A percentile compares a stretch with the other conserved stretches of the same genome.
phyloP scores from a whole-genome alignment of 1,140 invertebrate genomes.

The Leptinotarsa lineolata region DNA sequence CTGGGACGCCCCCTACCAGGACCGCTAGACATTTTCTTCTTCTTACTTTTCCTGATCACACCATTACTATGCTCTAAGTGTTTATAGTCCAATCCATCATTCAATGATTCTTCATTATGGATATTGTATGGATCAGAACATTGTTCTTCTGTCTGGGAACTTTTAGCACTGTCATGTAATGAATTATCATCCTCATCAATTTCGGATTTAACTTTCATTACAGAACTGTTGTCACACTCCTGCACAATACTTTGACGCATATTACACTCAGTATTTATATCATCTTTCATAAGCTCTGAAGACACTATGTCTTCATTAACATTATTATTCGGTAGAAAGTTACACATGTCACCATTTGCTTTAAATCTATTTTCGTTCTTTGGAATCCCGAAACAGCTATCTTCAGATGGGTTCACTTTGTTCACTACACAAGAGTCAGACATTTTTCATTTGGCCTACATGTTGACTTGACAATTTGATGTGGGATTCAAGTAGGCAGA shows the following conservation, averaged over 20 bases:
- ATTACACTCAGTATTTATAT: conserved; percentile 20
- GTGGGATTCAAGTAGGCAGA: conserved; percentile 36
- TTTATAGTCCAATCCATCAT: conserved; percentile 31
- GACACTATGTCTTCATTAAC: conserved; percentile 37
- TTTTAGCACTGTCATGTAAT: not conserved
- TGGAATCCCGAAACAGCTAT: conserved; percentile 7
- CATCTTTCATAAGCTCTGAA: conserved; percentile 20
- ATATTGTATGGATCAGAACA: conserved; percentile 32
- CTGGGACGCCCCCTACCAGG: conserved; percentile 49
- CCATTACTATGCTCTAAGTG: conserved; percentile 40
- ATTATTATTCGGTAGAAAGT: conserved; percentile 44
- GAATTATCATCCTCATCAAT: conserved; percentile 20
- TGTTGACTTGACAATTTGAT: conserved; percentile 1
- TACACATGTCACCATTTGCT: conserved; percentile 37
- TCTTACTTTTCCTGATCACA: conserved; percentile 37
- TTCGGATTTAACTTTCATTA: conserved; percentile 14
- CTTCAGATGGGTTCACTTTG: not conserved
- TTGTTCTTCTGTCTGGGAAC: conserved; percentile 31
- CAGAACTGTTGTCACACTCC: conserved; percentile 7
- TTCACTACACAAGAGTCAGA: conserved; percentile 9
- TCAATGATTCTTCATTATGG: conserved; percentile 30
- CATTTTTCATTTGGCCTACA: conserved; percentile 19
- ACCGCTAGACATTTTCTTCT: conserved; percentile 38
- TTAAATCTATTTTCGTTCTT: conserved; percentile 32
- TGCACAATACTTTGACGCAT: conserved; percentile 28